Evolutionary conservation across 2,113 vertebrate species (phyloP).

Genomic region (Oryctolagus cuniculus): DNA sequence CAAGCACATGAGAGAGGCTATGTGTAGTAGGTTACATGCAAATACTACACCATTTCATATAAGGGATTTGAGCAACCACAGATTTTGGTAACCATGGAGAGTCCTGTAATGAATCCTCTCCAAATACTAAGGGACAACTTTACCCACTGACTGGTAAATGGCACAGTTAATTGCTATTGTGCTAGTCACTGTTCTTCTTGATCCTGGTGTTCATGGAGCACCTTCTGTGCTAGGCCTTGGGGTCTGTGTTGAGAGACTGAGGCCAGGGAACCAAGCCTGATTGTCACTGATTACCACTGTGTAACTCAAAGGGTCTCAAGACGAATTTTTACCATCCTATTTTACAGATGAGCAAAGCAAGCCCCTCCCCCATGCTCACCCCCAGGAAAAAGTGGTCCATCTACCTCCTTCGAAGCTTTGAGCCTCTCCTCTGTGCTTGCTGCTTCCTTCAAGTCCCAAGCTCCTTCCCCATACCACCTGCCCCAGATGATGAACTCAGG

Average conservation of each 20-base stretch:
- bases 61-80: background rate
- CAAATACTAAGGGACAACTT: background rate
- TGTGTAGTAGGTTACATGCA: background rate
- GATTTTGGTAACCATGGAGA: too few relatives aligned
- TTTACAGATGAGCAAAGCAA: background rate
- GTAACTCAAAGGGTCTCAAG: background rate
- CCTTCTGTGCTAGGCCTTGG: background rate
- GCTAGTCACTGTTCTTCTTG: background rate
- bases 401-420: background rate
- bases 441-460: background rate
- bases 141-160: background rate
- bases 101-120: too few relatives aligned
- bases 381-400: background rate
- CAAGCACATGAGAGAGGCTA: background rate
- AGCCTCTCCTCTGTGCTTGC: background rate
- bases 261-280: background rate
- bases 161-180: background rate
- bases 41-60: background rate
- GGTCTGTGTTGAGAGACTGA: background rate
- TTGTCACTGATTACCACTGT: background rate
- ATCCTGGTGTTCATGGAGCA: background rate
- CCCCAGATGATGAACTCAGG: background rate
- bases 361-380: background rate
- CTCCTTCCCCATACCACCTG: background rate
- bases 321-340: background rate